phyloP scores from a whole-genome alignment of 2,888 invertebrate genomes.

The Drosophila mayaguana region DNA sequence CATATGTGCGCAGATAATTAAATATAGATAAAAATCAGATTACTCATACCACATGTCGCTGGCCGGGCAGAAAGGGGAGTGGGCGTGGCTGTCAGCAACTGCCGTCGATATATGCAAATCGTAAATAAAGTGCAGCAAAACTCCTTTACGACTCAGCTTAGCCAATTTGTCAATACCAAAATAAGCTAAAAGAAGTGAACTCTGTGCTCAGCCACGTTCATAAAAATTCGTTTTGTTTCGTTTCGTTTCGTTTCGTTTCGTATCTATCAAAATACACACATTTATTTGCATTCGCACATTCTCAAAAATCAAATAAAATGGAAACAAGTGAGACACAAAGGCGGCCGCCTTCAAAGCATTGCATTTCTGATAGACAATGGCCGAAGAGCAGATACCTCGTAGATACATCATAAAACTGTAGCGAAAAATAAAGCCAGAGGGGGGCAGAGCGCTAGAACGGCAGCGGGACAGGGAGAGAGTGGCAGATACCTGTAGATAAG shows the following conservation, averaged over 20 bases:
- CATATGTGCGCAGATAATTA: constrained; percentile 74
- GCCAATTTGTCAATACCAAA: constrained; percentile 52
- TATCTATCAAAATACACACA: constrained; percentile 17
- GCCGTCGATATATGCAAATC: constrained; percentile 66
- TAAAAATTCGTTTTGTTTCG: neutral
- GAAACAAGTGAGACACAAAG: constrained; percentile 34
- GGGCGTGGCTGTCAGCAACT: constrained; percentile 68
- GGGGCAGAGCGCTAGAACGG: no score
- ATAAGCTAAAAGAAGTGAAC: neutral
- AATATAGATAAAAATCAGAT: constrained; percentile 76
- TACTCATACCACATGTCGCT: constrained; percentile 68
- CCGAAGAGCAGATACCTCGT: constrained; percentile 14
- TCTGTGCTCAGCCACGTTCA: neutral
- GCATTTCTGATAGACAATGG: constrained; percentile 49
- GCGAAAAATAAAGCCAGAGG: neutral
- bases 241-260: neutral
- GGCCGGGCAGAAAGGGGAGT: constrained; percentile 2
- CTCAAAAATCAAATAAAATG: constrained; percentile 2
- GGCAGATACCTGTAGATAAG: constrained; percentile 53
- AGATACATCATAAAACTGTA: constrained; percentile 9
- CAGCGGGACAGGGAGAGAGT: neutral
- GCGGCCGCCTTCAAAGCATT: constrained; percentile 74
- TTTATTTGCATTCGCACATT: constrained; percentile 27
- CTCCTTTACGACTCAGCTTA: constrained; percentile 29
- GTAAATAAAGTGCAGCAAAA: constrained; percentile 61